Evolutionary conservation across 2,797 vertebrate genomes (phyloP).

Genomic region (Sebastolobus alascanus): DNA sequence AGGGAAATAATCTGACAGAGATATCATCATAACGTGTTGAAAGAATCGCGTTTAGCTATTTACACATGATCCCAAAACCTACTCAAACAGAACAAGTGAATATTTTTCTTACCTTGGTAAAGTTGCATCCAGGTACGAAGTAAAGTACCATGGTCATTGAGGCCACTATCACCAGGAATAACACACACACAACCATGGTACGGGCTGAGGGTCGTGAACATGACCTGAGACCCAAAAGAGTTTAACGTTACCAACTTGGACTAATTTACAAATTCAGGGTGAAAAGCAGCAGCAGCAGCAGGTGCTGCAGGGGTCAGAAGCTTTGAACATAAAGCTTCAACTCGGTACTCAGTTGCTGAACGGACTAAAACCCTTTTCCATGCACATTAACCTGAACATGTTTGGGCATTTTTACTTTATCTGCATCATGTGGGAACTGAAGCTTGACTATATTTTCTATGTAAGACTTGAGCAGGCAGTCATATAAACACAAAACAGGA

Average conservation of each 20-base stretch:
- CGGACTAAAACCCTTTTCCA: background rate
- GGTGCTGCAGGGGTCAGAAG: background rate
- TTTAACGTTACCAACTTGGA: background rate
- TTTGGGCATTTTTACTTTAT: background rate
- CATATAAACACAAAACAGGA: too few relatives aligned
- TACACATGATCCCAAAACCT: background rate
- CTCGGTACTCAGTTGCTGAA: background rate
- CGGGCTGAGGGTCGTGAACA: slow-evolving; percentile 88
- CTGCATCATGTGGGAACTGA: background rate
- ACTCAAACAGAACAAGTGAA: background rate
- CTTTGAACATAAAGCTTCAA: background rate
- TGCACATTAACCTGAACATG: background rate
- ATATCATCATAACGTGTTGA: background rate
- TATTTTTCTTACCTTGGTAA: slow-evolving; percentile 88
- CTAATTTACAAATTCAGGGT: background rate
- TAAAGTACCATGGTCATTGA: slow-evolving; percentile 91
- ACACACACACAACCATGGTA: slow-evolving; percentile 87
- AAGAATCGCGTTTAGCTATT: background rate
- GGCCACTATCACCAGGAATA: slow-evolving; percentile 88
- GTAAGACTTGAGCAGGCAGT: too few relatives aligned
- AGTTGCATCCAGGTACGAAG: slow-evolving; percentile 93
- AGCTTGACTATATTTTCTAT: background rate
- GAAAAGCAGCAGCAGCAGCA: background rate
- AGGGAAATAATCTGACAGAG: background rate
- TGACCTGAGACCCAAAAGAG: slow-evolving; percentile 60